Evolutionary conservation across 2,888 invertebrate species (phyloP).

Genomic region (Homarus gammarus): DNA sequence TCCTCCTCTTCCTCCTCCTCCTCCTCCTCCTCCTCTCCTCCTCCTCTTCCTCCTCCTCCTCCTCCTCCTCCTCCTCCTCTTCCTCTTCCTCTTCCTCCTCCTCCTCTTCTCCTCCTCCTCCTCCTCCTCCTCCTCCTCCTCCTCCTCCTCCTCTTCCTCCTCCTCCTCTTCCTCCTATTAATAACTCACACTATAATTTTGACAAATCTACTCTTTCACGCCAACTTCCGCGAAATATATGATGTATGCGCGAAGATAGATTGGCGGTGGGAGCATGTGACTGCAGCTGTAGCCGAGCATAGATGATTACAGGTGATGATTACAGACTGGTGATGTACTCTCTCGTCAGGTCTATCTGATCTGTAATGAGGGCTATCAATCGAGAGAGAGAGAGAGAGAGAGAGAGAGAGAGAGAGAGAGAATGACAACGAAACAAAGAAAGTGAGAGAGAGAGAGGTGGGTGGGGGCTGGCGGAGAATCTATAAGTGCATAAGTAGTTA

Average conservation of each 20-base stretch:
- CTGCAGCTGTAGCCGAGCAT: not conserved
- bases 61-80: not conserved
- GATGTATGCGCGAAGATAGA: not conserved
- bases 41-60: not conserved
- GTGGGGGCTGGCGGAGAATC: too few relatives aligned
- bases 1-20: not conserved
- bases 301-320: not conserved
- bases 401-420: not conserved
- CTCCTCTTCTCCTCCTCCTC: not conserved
- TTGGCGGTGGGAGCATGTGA: not conserved
- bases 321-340: not conserved
- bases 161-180: not conserved
- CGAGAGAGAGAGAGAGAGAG: not conserved
- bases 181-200: constrained; percentile 22
- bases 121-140: not conserved
- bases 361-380: not conserved
- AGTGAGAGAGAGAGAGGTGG: too few relatives aligned
- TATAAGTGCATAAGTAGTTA: too few relatives aligned
- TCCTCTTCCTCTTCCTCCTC: too few relatives aligned
- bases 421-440: not conserved
- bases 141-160: constrained; percentile 13
- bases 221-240: not conserved
- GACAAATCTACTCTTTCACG: constrained; percentile 38
- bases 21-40: not conserved
- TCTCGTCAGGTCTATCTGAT: not conserved